phyloP scores from a whole-genome alignment of 92 coral and sea anemone species.

The Palythoa caribaeorum region DNA sequence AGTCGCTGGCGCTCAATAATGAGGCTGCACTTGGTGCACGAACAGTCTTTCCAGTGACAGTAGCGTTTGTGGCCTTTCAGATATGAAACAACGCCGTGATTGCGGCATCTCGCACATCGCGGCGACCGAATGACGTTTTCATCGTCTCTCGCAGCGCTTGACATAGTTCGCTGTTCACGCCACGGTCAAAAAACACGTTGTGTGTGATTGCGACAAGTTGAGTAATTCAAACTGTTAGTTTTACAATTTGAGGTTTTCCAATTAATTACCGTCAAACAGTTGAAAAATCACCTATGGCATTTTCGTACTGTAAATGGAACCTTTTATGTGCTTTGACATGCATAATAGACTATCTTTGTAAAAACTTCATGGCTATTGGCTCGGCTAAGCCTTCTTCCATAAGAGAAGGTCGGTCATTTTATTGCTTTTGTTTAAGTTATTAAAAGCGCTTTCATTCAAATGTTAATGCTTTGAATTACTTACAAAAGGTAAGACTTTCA shows the following conservation, averaged over 20 bases:
- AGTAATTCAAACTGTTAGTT: constrained; percentile 79
- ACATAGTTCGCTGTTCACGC: constrained; percentile 47
- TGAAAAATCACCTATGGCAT: constrained; percentile 74
- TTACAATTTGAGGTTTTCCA: constrained; percentile 80
- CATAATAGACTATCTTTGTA: constrained; percentile 60
- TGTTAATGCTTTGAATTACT: constrained; percentile 56
- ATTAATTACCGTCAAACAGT: constrained; percentile 83
- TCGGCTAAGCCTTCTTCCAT: constrained; percentile 66
- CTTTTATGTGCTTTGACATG: constrained; percentile 49
- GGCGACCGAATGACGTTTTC: constrained; percentile 83
- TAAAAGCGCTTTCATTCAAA: constrained; percentile 64
- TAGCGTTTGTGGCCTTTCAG: constrained; percentile 95
- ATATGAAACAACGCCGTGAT: constrained; percentile 83
- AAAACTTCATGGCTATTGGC: constrained; percentile 53
- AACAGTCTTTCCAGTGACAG: constrained; percentile 94
- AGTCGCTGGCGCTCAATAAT: constrained; percentile 96
- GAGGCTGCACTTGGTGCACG: constrained; percentile 91
- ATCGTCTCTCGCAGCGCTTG: constrained; percentile 59
- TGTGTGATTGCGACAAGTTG: constrained; percentile 58
- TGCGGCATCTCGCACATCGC: constrained; percentile 96
- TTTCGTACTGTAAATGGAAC: constrained; percentile 56
- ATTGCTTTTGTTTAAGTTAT: constrained; percentile 66
- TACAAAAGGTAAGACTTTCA: constrained; percentile 62
- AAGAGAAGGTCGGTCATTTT: constrained; percentile 51
- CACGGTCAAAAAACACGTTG: constrained; percentile 1